phyloP scores from a whole-genome alignment of 2,113 vertebrate genomes.

The Capreolus pygargus region DNA sequence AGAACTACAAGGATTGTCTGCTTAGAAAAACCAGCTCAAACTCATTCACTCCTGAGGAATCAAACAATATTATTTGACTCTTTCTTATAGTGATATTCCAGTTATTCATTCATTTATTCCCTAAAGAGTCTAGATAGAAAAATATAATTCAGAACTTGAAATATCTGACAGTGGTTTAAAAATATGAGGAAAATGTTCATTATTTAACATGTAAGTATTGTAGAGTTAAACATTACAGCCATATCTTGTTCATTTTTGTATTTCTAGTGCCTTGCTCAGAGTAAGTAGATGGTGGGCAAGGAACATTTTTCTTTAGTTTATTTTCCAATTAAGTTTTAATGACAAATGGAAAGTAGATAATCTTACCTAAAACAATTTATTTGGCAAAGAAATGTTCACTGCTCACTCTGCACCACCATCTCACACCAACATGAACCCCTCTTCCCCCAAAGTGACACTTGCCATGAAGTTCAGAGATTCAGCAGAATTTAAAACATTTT shows the following conservation, averaged over 20 bases:
- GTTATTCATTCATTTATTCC: background rate
- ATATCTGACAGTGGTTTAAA: background rate
- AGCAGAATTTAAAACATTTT: background rate
- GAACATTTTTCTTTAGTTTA: background rate
- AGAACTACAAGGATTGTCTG: slow-evolving; percentile 55
- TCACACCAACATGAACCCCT: background rate
- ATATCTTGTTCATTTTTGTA: background rate
- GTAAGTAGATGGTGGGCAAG: background rate
- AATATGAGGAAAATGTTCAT: background rate
- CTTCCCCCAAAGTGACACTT: background rate
- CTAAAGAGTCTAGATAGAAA: background rate
- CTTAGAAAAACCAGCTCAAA: slow-evolving; percentile 52
- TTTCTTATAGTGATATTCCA: background rate
- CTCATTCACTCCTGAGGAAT: background rate
- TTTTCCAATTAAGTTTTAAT: background rate
- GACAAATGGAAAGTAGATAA: background rate
- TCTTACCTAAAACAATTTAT: background rate
- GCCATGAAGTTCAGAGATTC: background rate
- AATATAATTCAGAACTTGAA: background rate
- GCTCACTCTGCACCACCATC: too few relatives aligned
- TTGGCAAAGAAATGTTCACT: background rate
- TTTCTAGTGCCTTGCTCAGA: background rate
- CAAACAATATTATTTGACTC: background rate
- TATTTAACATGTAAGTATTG: background rate
- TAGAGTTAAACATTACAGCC: background rate